phyloP scores from a whole-genome alignment of 2,888 invertebrate species.

The Sinhomidia bicolor region DNA sequence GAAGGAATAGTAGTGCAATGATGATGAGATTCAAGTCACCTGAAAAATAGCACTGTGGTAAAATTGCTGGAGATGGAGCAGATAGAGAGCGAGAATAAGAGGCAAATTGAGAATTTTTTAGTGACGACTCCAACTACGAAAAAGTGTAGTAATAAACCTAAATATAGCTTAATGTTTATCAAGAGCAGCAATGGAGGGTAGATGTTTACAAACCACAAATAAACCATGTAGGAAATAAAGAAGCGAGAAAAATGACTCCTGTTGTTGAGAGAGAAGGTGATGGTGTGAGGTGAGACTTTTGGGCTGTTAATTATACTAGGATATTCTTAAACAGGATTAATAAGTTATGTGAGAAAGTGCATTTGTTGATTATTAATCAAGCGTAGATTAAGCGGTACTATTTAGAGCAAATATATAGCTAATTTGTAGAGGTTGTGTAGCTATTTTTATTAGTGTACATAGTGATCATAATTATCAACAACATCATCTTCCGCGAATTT shows the following conservation, averaged over 20 bases:
- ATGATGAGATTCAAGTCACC: too few species aligned
- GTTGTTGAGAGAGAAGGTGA: not conserved
- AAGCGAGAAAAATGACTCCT: not conserved
- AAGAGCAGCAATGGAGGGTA: too few species aligned
- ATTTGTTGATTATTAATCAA: too few species aligned
- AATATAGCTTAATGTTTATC: too few species aligned
- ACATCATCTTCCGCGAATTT: not conserved
- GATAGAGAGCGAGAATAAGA: not conserved
- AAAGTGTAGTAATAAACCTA: too few species aligned
- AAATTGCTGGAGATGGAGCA: not conserved
- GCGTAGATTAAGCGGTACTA: too few species aligned
- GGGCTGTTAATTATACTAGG: not conserved
- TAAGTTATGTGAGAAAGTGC: not conserved
- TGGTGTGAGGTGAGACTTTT: slow-evolving; percentile 24
- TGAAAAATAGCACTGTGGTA: too few species aligned
- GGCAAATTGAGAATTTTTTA: not conserved
- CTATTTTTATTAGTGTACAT: too few species aligned
- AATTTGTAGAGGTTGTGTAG: too few species aligned
- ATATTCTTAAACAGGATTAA: not conserved
- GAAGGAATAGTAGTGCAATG: too few species aligned
- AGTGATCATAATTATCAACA: not conserved
- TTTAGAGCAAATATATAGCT: too few species aligned
- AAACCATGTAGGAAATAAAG: slow-evolving; percentile 1
- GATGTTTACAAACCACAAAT: not conserved
- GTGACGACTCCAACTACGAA: too few species aligned